Evolutionary conservation across 37 sponge, comb jelly and placozoan genomes (phyloP).

Genomic region (Theonella swinhoei): DNA sequence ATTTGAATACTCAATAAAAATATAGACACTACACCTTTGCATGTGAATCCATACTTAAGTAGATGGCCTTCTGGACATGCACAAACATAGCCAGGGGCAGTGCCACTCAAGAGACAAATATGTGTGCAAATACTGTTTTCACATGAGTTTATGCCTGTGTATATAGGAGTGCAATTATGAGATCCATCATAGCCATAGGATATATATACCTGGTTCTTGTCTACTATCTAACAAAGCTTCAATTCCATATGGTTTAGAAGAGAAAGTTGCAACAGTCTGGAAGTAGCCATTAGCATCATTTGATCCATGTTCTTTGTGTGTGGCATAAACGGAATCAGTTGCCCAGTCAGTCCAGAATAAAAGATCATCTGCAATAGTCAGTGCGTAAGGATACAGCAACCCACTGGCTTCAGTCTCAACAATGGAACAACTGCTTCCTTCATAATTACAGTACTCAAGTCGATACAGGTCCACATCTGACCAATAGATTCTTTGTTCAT

Average conservation of each 20-base stretch:
- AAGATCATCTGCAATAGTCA: conserved; percentile 44
- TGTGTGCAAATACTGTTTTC: conserved; percentile 50
- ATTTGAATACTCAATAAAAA: too few species aligned
- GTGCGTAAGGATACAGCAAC: conserved; percentile 49
- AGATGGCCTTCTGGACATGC: conserved; percentile 54
- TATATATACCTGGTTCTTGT: background rate
- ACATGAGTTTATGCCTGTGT: conserved; percentile 66
- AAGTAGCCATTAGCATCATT: background rate
- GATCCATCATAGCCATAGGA: background rate
- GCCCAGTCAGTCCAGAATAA: conserved; percentile 80
- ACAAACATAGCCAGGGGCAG: conserved; percentile 34
- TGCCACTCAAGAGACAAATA: conserved; percentile 53
- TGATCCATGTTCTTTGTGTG: conserved; percentile 10
- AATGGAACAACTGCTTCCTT: conserved; percentile 21
- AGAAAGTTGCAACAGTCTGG: background rate
- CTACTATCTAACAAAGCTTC: conserved; percentile 9
- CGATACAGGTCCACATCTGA: conserved; percentile 24
- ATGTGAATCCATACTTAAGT: too few species aligned
- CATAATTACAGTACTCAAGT: conserved; percentile 33
- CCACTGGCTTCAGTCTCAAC: background rate
- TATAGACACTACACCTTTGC: too few species aligned
- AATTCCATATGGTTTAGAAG: conserved; percentile 32
- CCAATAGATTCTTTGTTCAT: conserved; percentile 40
- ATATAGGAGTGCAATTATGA: background rate
- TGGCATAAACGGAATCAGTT: conserved; percentile 18